A percentile compares a stretch with the other conserved stretches of the same genome.
phyloP scores from a whole-genome alignment of 53 echinoderm and acorn worm genomes.

The Zoroaster sp. region DNA sequence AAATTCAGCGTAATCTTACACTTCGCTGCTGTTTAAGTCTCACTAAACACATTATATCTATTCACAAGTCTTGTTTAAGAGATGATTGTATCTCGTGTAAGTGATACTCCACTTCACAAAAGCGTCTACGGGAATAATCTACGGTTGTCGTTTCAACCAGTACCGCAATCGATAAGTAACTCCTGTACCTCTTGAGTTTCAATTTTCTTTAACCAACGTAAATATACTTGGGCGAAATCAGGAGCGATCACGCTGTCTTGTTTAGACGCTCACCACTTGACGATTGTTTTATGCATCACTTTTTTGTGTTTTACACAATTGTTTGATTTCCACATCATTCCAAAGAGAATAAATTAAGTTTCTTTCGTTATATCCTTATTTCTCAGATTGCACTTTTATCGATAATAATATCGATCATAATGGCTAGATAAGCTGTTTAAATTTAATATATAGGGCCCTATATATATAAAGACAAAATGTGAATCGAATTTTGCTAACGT shows the following conservation, averaged over 20 bases:
- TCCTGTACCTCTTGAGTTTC: constrained; percentile 13
- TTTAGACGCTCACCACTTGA: background rate
- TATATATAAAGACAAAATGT: background rate
- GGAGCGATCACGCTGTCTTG: background rate
- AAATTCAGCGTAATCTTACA: constrained; percentile 20
- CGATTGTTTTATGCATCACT: background rate
- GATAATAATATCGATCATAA: no score
- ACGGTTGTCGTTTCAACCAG: constrained; percentile 13
- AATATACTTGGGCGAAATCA: constrained; percentile 35
- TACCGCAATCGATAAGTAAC: constrained; percentile 20
- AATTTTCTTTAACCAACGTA: constrained; percentile 27
- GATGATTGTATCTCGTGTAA: background rate
- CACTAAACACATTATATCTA: background rate
- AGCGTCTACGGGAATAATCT: background rate
- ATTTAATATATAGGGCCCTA: no score
- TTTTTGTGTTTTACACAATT: background rate
- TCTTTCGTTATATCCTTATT: no score
- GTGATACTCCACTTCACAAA: background rate
- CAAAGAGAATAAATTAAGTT: no score
- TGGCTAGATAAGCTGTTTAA: no score
- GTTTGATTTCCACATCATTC: background rate
- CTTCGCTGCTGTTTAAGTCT: constrained; percentile 3
- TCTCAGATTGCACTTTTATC: no score
- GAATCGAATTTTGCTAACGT: background rate
- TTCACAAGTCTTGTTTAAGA: background rate